A percentile compares a stretch with the other conserved stretches of the same genome.
Evolutionary conservation across 2,113 vertebrate species (phyloP).

Genomic region (Pteropus alecto): DNA sequence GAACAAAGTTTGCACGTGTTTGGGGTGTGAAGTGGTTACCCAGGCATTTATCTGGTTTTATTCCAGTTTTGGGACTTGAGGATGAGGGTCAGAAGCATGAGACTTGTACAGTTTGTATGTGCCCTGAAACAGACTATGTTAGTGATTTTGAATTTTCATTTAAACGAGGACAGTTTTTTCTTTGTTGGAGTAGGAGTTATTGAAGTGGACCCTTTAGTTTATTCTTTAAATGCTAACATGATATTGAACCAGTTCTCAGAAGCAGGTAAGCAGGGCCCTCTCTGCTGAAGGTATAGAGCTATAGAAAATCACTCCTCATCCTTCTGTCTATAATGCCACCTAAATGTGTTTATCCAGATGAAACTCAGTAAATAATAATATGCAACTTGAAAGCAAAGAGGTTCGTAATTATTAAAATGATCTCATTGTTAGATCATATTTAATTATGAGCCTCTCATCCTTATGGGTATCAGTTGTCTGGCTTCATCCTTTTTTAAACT

Average conservation of each 20-base stretch:
- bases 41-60: constrained; percentile 63
- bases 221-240: constrained; percentile 26
- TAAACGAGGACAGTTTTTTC: constrained; percentile 15
- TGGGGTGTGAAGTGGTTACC: constrained; percentile 74
- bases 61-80: constrained; percentile 59
- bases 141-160: constrained; percentile 44
- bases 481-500: constrained; percentile 16
- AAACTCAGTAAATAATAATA: constrained; percentile 14
- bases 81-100: constrained; percentile 53
- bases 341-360: constrained; percentile 25
- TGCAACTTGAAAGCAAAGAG: background rate
- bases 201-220: constrained; percentile 31
- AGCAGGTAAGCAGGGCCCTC: constrained; percentile 14
- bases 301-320: background rate
- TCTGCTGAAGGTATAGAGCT: background rate
- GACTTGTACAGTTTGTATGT: constrained; percentile 18
- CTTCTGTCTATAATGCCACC: background rate
- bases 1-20: constrained; percentile 78
- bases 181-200: constrained; percentile 22
- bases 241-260: constrained; percentile 24
- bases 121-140: background rate
- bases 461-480: constrained; percentile 6
- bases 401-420: constrained; percentile 40
- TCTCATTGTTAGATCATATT: background rate
- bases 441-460: background rate